Evolutionary conservation across 1,140 invertebrate genomes (phyloP).

Genomic region (Dysdera silvatica): DNA sequence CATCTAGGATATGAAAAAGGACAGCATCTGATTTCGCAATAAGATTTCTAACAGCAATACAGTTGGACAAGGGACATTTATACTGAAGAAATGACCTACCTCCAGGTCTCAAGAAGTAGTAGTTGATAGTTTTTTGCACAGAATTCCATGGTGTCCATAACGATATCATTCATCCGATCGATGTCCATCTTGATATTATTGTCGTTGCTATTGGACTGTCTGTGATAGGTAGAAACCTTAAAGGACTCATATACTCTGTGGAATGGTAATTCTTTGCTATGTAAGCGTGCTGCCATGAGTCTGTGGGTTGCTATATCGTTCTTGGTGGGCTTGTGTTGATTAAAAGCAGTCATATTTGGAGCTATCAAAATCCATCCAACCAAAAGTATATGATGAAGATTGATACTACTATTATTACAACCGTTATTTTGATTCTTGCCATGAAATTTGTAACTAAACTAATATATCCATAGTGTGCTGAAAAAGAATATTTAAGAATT

Average conservation of each 20-base stretch:
- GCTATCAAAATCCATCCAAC: too few species aligned
- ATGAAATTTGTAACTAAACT: too few species aligned
- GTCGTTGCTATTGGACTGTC: not conserved
- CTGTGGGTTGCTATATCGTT: too few species aligned
- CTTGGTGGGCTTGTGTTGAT: too few species aligned
- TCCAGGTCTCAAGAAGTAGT: constrained; percentile 19
- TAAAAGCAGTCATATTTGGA: too few species aligned
- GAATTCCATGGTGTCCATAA: constrained; percentile 27
- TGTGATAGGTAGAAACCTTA: constrained; percentile 3
- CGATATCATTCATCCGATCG: constrained; percentile 17
- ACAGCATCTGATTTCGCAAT: constrained; percentile 30
- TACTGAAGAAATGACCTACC: constrained; percentile 6
- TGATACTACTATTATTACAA: too few species aligned
- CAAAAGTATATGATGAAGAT: too few species aligned
- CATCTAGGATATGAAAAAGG: constrained; percentile 31
- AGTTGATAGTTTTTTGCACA: constrained; percentile 23
- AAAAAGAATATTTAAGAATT: too few species aligned
- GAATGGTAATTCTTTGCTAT: constrained; percentile 20
- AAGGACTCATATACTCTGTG: constrained; percentile 23
- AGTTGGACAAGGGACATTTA: constrained; percentile 22
- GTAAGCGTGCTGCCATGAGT: not conserved
- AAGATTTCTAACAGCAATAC: constrained; percentile 8
- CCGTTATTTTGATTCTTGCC: too few species aligned
- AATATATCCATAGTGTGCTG: too few species aligned
- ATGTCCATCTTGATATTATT: too few species aligned